A percentile compares a stretch with the other conserved stretches of the same genome.
These are phyloP conservation scores for Drosophila mulleri DNA, from an alignment of 2,888 invertebrate species.

Conservation along the genomic window DNA sequence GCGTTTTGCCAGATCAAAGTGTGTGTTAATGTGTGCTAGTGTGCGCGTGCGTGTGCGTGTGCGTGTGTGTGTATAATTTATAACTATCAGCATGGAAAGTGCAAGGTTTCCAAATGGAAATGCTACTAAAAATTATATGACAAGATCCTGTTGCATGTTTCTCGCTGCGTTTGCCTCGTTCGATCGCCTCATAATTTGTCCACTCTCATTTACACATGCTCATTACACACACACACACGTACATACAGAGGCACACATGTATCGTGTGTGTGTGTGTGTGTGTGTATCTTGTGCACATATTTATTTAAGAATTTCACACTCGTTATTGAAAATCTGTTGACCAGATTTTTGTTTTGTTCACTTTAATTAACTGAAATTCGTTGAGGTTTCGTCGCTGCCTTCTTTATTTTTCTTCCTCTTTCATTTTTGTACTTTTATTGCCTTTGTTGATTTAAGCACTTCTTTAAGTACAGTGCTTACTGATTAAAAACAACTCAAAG, in stretches of 20 bases:
- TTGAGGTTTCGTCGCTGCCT: conserved; percentile 31
- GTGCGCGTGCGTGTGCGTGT: conserved; percentile 5
- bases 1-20: conserved; percentile 61
- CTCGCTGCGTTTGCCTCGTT: neutral
- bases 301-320: conserved; percentile 78
- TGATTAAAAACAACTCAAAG: conserved; percentile 44
- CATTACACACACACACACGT: conserved; percentile 30
- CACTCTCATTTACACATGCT: conserved; percentile 62
- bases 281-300: conserved; percentile 56
- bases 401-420: neutral
- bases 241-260: conserved; percentile 13
- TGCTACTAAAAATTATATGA: conserved; percentile 55
- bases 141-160: conserved; percentile 45
- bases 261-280: neutral
- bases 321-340: conserved; percentile 74
- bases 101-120: conserved; percentile 50
- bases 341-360: conserved; percentile 66
- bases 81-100: conserved; percentile 68
- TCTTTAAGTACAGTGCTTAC: conserved; percentile 32
- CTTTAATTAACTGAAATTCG: conserved; percentile 63
- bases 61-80: conserved; percentile 61
- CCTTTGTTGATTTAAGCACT: conserved; percentile 50
- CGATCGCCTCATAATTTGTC: conserved; percentile 60
- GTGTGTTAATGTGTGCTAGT: conserved; percentile 35
- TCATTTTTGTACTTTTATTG: conserved; percentile 19